These are phyloP conservation scores for Lasioglossum baleicum DNA, from an alignment of 1,140 invertebrate species.

Conservation along the genomic window DNA sequence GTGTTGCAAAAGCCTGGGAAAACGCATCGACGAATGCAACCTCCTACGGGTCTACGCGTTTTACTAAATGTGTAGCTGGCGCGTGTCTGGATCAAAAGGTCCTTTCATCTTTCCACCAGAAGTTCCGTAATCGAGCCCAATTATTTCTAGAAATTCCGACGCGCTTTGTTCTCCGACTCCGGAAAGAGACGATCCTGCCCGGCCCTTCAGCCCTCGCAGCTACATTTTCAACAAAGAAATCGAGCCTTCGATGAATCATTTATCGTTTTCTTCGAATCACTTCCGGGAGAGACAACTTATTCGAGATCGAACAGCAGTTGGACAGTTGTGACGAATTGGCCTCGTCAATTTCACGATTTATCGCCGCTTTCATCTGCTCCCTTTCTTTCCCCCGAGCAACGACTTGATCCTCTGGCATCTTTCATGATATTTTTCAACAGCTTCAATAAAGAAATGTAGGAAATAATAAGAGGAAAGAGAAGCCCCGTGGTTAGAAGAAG, in stretches of 20 bases:
- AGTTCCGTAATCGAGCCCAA: slow-evolving; percentile 29
- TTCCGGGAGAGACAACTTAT: too few relatives aligned
- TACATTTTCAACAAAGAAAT: neutral
- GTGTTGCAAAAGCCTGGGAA: slow-evolving; percentile 48
- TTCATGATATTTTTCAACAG: too few relatives aligned
- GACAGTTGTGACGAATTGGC: slow-evolving; percentile 73
- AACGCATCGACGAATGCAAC: slow-evolving; percentile 48
- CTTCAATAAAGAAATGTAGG: too few relatives aligned
- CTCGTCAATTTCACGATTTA: slow-evolving; percentile 68
- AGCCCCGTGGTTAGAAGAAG: neutral
- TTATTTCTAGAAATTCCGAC: slow-evolving; percentile 19
- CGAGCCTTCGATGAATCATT: slow-evolving; percentile 6
- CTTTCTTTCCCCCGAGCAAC: too few relatives aligned
- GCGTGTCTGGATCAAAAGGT: slow-evolving; percentile 32
- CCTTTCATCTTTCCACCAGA: slow-evolving; percentile 35
- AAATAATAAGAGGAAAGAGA: too few relatives aligned
- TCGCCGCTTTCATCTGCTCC: slow-evolving; percentile 44
- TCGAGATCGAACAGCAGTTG: slow-evolving; percentile 67
- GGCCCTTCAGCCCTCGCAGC: too few relatives aligned
- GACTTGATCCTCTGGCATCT: too few relatives aligned
- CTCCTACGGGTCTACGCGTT: slow-evolving; percentile 14
- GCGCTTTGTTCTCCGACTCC: neutral
- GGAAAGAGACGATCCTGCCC: neutral
- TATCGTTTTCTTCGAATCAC: too few relatives aligned
- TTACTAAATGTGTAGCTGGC: slow-evolving; percentile 29